These are phyloP conservation scores for Malurus leucopterus DNA, from an alignment of 2,797 vertebrate species.

Conservation along the genomic window DNA sequence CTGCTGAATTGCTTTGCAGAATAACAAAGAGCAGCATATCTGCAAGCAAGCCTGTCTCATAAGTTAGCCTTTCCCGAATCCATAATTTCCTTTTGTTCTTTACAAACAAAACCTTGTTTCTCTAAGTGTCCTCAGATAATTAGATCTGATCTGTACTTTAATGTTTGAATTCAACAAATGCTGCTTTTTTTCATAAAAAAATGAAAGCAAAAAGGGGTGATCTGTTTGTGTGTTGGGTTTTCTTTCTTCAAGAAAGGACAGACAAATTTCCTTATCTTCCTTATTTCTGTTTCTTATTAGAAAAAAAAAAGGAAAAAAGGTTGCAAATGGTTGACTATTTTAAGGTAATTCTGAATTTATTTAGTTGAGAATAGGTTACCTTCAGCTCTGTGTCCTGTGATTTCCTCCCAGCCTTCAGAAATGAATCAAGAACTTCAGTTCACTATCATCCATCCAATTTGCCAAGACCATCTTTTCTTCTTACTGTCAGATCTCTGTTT, in stretches of 20 bases:
- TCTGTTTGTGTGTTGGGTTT: background rate
- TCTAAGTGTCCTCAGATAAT: background rate
- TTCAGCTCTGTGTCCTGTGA: background rate
- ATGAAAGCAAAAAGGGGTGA: background rate
- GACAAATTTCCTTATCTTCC: background rate
- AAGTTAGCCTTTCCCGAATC: background rate
- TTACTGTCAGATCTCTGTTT: background rate
- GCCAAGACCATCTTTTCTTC: background rate
- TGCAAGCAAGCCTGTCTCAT: background rate
- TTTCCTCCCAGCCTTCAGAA: background rate
- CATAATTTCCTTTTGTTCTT: background rate
- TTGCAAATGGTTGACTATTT: background rate
- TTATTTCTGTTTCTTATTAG: background rate
- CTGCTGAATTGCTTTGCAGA: background rate
- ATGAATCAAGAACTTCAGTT: background rate
- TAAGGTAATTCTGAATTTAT: background rate
- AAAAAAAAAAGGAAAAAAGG: background rate
- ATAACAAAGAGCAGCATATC: background rate
- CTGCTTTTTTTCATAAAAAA: background rate
- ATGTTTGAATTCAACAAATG: background rate
- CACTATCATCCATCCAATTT: background rate
- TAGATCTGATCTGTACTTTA: background rate
- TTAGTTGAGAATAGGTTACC: background rate
- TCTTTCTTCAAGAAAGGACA: background rate
- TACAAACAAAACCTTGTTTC: background rate